Evolutionary conservation across 2,888 invertebrate species (phyloP), one percentile per base, ranked within the genome.

Genomic region (Oscheius myriophilus): DNA sequence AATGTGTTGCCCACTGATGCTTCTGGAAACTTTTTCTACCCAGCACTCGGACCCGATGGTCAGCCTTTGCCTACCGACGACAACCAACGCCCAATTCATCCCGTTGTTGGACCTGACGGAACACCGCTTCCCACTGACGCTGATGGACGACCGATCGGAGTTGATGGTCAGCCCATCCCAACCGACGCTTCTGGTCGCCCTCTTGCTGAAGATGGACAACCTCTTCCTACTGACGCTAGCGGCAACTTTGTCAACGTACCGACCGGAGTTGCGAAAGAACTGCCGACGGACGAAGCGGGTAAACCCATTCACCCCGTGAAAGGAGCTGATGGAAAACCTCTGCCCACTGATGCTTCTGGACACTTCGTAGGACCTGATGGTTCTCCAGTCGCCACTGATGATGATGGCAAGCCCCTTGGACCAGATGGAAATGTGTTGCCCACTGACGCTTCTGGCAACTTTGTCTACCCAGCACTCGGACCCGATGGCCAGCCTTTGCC

Each of bases 11-110:
- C 71, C 33, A 75, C 77, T 41, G 79, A 83, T 66, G 72, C 72
- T 6, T 68, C 80, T 21, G 82, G 82, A 33, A 75, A 80, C 33
- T 84, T 78, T 76, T 53, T 83, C 12, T 84, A 84, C 68, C 74
- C 73, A n/a, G 21, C 70, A 6, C 69, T 84, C 39, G 82, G 82
- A 67, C 74, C 73, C 52, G 62, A 58, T 11, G 78, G 78, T 25
- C 65, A 67, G n/a, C n/a, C n/a, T 23, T n/a, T 78, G 6, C 79
- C 78, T 1, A 75, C 78, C 3, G 77, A 75, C 54, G 68, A 63
- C 14, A 43, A 64, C 12, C 75, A 72, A 67, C 67, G 71, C 33
- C 75, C 76, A 6, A 69, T 76, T 39, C 70, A 73, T 58, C 73
- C 68, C n/a, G 25, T 76, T 6, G 70, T 84, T 51, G 83, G 82